phyloP scores from a whole-genome alignment of 2,113 vertebrate species.

The Nothoprocta perdicaria region DNA sequence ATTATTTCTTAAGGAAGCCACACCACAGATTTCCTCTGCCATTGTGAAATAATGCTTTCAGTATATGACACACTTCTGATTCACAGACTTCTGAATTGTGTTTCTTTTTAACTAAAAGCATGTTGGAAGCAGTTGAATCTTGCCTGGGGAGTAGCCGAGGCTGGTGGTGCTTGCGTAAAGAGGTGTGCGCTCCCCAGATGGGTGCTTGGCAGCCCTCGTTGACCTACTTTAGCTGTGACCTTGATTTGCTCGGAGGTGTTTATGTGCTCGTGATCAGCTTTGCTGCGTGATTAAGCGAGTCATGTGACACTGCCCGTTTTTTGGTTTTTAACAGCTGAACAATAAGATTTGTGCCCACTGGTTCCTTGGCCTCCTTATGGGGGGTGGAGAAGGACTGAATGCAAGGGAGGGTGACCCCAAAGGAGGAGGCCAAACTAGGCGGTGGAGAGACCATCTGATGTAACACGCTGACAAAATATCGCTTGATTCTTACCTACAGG shows the following conservation, averaged over 20 bases:
- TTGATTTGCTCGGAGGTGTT: constrained; percentile 73
- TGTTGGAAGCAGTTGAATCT: neutral
- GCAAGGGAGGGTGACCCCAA: neutral
- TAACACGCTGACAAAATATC: neutral
- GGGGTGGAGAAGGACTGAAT: neutral
- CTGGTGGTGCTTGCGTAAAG: constrained; percentile 11
- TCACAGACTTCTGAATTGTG: neutral
- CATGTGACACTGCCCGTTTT: constrained; percentile 16
- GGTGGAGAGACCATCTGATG: constrained; percentile 19
- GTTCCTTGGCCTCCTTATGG: constrained; percentile 30
- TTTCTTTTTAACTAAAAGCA: neutral
- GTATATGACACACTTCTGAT: neutral
- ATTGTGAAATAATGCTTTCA: neutral
- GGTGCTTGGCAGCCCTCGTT: constrained; percentile 44
- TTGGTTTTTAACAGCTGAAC: neutral
- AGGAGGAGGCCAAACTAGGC: neutral
- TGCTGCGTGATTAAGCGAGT: constrained; percentile 63
- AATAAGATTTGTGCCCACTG: constrained; percentile 4
- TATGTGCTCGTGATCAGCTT: constrained; percentile 68
- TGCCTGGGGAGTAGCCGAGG: neutral
- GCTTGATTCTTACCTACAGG: constrained; percentile 52
- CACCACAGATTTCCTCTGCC: neutral
- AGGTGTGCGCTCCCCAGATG: constrained; percentile 33
- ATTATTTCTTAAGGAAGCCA: constrained; percentile 26
- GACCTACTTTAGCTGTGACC: constrained; percentile 80